Conservation (phyloP, 2,888 invertebrate genomes). For the Synergus japonicus region DNA sequence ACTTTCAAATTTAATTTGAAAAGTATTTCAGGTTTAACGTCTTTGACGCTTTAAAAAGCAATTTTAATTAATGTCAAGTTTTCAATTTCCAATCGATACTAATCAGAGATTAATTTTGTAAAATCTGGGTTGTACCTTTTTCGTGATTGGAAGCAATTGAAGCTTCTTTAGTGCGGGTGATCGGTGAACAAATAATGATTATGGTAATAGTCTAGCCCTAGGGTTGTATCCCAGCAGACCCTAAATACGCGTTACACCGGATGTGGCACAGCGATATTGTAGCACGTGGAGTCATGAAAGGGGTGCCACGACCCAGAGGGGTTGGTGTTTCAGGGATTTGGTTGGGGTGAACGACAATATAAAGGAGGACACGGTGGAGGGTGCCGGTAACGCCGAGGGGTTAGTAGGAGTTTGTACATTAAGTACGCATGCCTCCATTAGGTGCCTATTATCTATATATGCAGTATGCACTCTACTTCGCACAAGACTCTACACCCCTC, state of each 20-base stretch:
- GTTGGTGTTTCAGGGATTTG: slow-evolving; percentile 43
- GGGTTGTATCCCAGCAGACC: slow-evolving; percentile 28
- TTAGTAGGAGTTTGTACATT: slow-evolving; percentile 37
- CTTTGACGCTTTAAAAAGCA: neutral
- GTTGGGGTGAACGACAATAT: slow-evolving; percentile 49
- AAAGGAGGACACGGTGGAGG: slow-evolving; percentile 49
- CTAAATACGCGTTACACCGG: slow-evolving; percentile 61
- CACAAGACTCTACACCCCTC: slow-evolving; percentile 56
- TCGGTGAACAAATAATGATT: slow-evolving; percentile 62
- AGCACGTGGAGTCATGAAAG: slow-evolving; percentile 61
- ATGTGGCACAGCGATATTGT: slow-evolving; percentile 63
- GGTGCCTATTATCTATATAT: slow-evolving; percentile 21
- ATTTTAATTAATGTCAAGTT: neutral
- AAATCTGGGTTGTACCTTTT: neutral
- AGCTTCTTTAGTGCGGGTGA: slow-evolving; percentile 52
- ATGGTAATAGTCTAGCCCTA: slow-evolving; percentile 59
- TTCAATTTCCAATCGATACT: neutral
- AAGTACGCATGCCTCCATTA: slow-evolving; percentile 41
- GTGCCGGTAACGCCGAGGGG: slow-evolving; percentile 20
- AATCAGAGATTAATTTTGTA: neutral
- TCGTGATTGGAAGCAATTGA: slow-evolving; percentile 49
- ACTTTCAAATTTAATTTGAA: neutral
- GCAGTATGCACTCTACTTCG: slow-evolving; percentile 47
- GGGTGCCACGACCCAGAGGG: slow-evolving; percentile 51
- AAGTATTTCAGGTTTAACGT: too few species aligned